A percentile compares a stretch with the other conserved stretches of the same genome.
These are phyloP conservation scores for Colossoma macropomum DNA, from an alignment of 2,113 vertebrate genomes.

Conservation along the genomic window DNA sequence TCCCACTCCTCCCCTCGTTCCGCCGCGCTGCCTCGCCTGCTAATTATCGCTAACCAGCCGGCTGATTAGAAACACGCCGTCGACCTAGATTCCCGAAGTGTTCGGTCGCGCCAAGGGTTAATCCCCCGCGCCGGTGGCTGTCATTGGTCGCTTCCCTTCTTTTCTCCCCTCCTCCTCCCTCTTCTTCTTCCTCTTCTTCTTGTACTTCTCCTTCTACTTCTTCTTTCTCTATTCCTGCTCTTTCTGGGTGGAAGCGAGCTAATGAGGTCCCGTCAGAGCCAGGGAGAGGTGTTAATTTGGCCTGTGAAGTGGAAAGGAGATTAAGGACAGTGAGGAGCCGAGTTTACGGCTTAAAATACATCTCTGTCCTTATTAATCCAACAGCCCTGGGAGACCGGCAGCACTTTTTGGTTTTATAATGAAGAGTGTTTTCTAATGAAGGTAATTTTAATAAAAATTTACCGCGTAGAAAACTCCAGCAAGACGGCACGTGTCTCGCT, in stretches of 20 bases:
- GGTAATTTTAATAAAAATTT: conserved; percentile 84
- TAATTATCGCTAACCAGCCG: conserved; percentile 85
- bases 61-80: conserved; percentile 81
- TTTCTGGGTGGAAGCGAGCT: conserved; percentile 82
- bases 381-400: conserved; percentile 77
- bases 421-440: conserved; percentile 83
- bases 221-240: conserved; percentile 59
- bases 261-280: conserved; percentile 87
- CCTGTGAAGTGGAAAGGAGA: conserved; percentile 85
- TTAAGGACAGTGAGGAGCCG: conserved; percentile 85
- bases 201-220: conserved; percentile 66
- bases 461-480: conserved; percentile 58
- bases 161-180: conserved; percentile 64
- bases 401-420: conserved; percentile 82
- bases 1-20: conserved; percentile 66
- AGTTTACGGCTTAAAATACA: conserved; percentile 88
- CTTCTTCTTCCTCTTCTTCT: conserved; percentile 63
- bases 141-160: conserved; percentile 80
- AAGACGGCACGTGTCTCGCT: conserved; percentile 64
- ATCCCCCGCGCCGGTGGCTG: conserved; percentile 80
- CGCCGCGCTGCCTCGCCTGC: conserved; percentile 66
- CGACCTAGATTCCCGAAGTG: conserved; percentile 78
- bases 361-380: conserved; percentile 86
- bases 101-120: conserved; percentile 78
- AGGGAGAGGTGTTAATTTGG: conserved; percentile 86